phyloP scores from a whole-genome alignment of 1,140 invertebrate genomes.

The Musca vetustissima region DNA sequence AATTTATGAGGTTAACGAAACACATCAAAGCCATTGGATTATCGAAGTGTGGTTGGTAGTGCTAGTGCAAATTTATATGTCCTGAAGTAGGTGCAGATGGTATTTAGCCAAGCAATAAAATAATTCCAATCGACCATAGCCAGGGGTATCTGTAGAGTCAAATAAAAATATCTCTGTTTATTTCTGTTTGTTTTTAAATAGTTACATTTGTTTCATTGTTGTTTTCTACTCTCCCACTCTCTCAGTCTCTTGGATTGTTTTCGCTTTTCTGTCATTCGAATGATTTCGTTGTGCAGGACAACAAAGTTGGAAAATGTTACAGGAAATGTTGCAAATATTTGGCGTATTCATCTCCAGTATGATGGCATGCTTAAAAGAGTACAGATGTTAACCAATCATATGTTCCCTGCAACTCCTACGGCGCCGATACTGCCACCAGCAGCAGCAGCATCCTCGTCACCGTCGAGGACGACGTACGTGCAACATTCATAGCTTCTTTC shows the following conservation, averaged over 20 bases:
- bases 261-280: neutral
- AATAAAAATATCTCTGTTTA: too few relatives aligned
- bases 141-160: too few relatives aligned
- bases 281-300: neutral
- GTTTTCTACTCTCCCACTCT: neutral
- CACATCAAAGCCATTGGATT: too few relatives aligned
- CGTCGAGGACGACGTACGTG: too few relatives aligned
- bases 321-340: slow-evolving; percentile 18
- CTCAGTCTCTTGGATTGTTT: neutral
- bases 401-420: neutral
- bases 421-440: too few relatives aligned
- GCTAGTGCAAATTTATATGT: too few relatives aligned
- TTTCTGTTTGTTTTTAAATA: neutral
- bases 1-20: slow-evolving; percentile 15
- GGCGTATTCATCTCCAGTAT: slow-evolving; percentile 6
- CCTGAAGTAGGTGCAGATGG: too few relatives aligned
- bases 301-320: slow-evolving; percentile 11
- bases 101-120: too few relatives aligned
- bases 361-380: slow-evolving; percentile 7
- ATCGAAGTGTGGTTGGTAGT: too few relatives aligned
- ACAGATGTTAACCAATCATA: slow-evolving; percentile 18
- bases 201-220: neutral
- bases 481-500: too few relatives aligned
- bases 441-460: too few relatives aligned
- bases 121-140: too few relatives aligned